Evolutionary conservation across 2,113 vertebrate species (phyloP).

Genomic region (Gasterosteus aculeatus): DNA sequence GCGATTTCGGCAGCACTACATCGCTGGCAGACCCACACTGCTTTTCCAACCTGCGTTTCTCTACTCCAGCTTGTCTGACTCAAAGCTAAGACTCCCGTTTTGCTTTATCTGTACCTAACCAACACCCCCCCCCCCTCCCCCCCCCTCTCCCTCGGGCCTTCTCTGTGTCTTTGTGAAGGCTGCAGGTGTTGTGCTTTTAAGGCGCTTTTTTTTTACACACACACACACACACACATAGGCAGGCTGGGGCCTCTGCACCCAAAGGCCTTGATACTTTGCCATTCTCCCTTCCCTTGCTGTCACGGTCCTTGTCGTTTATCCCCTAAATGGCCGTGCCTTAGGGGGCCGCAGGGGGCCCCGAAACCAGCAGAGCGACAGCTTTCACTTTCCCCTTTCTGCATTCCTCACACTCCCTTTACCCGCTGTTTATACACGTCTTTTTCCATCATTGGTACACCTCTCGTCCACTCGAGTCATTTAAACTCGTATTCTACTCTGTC

Average conservation of each 20-base stretch:
- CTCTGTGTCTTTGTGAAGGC: conserved; percentile 5
- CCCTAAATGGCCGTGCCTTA: conserved; percentile 31
- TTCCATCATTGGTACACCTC: not conserved
- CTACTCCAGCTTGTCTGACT: conserved; percentile 33
- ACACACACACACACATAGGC: conserved; percentile 11
- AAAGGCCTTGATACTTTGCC: conserved; percentile 27
- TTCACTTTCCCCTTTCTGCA: not conserved
- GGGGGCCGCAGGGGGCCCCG: not conserved
- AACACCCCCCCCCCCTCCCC: not conserved
- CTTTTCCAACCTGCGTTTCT: conserved; percentile 13
- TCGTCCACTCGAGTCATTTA: conserved; percentile 35
- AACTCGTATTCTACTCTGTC: conserved; percentile 13
- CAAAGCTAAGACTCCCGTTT: conserved; percentile 24
- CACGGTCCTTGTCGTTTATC: conserved; percentile 26
- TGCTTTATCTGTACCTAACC: conserved; percentile 26
- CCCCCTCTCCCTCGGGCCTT: not conserved
- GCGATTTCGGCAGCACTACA: conserved; percentile 42
- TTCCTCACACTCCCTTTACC: not conserved
- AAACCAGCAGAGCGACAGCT: conserved; percentile 14
- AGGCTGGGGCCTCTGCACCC: conserved; percentile 14
- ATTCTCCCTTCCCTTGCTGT: conserved; percentile 37
- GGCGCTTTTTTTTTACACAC: conserved; percentile 9
- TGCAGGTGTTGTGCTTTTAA: conserved; percentile 47
- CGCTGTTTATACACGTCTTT: not conserved
- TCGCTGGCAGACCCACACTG: conserved; percentile 25